Base-by-base conservation (phyloP, 2,113 vertebrate species). In the Nothoprocta perdicaria region DNA sequence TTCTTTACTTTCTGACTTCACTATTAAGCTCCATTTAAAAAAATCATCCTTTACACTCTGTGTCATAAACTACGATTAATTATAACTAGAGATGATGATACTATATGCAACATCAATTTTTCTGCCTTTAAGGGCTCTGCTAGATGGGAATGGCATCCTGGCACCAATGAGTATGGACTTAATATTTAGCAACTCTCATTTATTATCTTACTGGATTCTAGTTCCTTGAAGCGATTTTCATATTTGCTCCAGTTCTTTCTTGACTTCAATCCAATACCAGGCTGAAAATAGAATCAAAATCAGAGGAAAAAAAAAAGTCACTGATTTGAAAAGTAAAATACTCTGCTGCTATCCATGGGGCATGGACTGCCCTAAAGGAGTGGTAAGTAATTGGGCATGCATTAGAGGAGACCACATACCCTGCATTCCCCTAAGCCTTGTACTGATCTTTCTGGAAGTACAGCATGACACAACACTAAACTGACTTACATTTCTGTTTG, bases 201-300 rank as follows among this genome's bases (percentile, higher is more conserved):
- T 88, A 89, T 26, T 84, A 48, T 83, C 43, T 73, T 66, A 63
- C 52, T 67, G 65, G 84, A 88, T 86, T 88, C 52, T 65, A 60
- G 35, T 89, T 93, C 68, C 62, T 91, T 90, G 62, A 45, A 92
- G 77, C 55, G 78, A 27, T 92, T 93, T 90, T 94, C 76, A 89
- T 67, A 84, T 94, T 94, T 96, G 67, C 77, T 96, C 71, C 71
- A 91, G 29, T 95, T 94, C 55, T 84, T 5, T 88, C 80, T 95
- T 93, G 93, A 94, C 74, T 96, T 90, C 55, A 93, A 43, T 92
- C 93, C 93, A 95, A 69, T 67, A 57, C 35, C 4, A 73, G 50
- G 18, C 90, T 94, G 80, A 91, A 96, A 95, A 91, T 94, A 96
- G 94, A 91, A 89, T 75, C 61, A 68, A 94, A 94, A 89, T 91